A percentile compares a stretch with the other conserved stretches of the same genome.
Conservation (phyloP, 2,797 vertebrate species). For the Bucorvus abyssinicus region DNA sequence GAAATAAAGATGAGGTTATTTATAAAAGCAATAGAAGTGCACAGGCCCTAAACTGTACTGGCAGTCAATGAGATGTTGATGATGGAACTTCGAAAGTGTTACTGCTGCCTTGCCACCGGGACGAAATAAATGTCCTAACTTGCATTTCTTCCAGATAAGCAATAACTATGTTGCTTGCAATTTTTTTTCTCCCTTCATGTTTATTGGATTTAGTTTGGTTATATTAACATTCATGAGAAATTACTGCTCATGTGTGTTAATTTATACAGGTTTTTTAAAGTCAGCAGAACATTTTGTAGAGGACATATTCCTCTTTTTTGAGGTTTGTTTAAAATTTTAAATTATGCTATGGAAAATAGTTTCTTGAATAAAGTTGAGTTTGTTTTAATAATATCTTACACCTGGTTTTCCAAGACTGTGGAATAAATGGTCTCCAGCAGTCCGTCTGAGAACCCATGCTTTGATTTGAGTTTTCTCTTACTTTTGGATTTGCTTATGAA, state of each 20-base stretch:
- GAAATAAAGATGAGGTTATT: conserved; percentile 15
- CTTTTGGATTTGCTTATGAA: background rate
- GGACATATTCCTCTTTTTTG: background rate
- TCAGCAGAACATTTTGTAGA: background rate
- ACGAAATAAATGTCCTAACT: background rate
- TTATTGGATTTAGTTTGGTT: conserved; percentile 17
- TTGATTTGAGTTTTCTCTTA: background rate
- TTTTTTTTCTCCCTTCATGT: background rate
- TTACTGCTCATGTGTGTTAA: conserved; percentile 1
- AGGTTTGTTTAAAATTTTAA: background rate
- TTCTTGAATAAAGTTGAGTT: background rate
- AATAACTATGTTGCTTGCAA: background rate
- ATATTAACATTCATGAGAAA: conserved; percentile 43
- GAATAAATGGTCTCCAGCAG: background rate
- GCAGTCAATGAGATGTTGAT: background rate
- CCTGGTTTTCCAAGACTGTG: background rate
- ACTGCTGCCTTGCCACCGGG: background rate
- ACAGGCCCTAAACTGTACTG: background rate
- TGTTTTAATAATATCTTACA: background rate
- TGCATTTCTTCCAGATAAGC: conserved; percentile 16
- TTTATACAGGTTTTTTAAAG: background rate
- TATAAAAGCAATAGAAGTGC: background rate
- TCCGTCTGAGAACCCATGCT: background rate
- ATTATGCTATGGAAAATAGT: background rate
- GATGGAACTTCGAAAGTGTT: background rate